Conservation (phyloP, 2,888 invertebrate genomes). For the Napeogenes inachia region DNA sequence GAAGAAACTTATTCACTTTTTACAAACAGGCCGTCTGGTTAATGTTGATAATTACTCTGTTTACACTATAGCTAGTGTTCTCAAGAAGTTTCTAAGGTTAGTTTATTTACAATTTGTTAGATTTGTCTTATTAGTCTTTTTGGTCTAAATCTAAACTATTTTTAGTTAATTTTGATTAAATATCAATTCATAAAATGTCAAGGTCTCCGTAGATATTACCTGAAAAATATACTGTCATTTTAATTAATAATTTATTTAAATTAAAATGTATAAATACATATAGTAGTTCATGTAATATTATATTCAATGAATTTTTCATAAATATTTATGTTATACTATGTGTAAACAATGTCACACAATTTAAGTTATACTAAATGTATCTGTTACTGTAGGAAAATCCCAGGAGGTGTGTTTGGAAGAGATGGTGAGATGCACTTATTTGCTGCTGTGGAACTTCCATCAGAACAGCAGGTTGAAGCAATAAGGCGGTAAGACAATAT, state of each 20-base stretch:
- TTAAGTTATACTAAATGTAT: not conserved
- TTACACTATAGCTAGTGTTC: conserved; percentile 98
- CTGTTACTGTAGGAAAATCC: conserved; percentile 84
- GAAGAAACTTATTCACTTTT: conserved; percentile 94
- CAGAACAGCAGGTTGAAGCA: conserved; percentile 92
- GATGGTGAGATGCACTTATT: conserved; percentile 94
- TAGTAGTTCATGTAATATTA: too few species aligned
- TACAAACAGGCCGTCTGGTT: conserved; percentile 91
- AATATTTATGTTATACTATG: too few species aligned
- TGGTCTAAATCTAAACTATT: too few species aligned
- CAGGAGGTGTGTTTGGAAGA: conserved; percentile 96
- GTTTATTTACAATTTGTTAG: conserved; percentile 10
- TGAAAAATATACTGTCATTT: too few species aligned
- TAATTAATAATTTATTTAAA: too few species aligned
- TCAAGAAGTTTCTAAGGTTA: conserved; percentile 94
- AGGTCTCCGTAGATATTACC: too few species aligned
- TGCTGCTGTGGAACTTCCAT: conserved; percentile 89
- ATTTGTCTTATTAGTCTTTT: not conserved
- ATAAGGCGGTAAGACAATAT: conserved; percentile 86
- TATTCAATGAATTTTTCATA: too few species aligned
- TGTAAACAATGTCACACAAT: too few species aligned
- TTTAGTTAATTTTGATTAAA: too few species aligned
- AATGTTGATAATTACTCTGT: conserved; percentile 97
- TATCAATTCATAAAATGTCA: too few species aligned
- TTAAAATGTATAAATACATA: too few species aligned